Base-by-base conservation (phyloP, 2,888 invertebrate genomes). In the Lasioglossum zephyrum region DNA sequence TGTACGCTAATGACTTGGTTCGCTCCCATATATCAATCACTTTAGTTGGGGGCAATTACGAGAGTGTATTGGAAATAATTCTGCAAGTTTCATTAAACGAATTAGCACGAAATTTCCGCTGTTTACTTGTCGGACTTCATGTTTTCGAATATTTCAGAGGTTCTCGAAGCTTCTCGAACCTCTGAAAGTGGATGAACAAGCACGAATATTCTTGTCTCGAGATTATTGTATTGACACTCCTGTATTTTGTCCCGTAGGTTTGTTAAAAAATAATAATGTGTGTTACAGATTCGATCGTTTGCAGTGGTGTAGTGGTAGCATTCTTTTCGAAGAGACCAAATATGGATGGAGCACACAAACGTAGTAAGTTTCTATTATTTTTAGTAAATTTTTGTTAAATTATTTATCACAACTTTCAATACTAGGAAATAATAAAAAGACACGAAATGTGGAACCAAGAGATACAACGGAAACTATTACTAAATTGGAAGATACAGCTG, bases 301-400 rank as follows among this genome's bases (percentile, higher is more conserved):
- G 39, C 22, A 60, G 16, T 18, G 16, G 22, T 3, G 6, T 9
- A 18, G 22, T 9, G 9, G 9, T 16, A 63, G 2, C 0, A 36
- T 11, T 57, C n/a, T 9, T 16, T 44, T 57, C 13, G 26, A 13
- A 74, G n/a, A 36, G 16, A 16, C 0, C 5, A 16, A 79, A 60
- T 44, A 73, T 53, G 77, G 18, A 73, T 9, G 26, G 44, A 47
- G 60, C 11, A n/a, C n/a, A 16, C 3, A 75, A 53, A 44, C 73
- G 41, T 80, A 82, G 41, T 80, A 79, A 89, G 83, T 76, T 76
- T 60, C 44, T 31, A 26, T 78, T 70, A 69, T 0, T 9, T 16
- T 49, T 73, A 2, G 13, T n/a, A 31, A n/a, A 9, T 66, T 36
- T 22, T 73, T 57, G 6, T 18, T 4, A 36, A n/a, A 13, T 9